Evolutionary conservation across 1,140 invertebrate species (phyloP).

Genomic region (Polyergus mexicanus): DNA sequence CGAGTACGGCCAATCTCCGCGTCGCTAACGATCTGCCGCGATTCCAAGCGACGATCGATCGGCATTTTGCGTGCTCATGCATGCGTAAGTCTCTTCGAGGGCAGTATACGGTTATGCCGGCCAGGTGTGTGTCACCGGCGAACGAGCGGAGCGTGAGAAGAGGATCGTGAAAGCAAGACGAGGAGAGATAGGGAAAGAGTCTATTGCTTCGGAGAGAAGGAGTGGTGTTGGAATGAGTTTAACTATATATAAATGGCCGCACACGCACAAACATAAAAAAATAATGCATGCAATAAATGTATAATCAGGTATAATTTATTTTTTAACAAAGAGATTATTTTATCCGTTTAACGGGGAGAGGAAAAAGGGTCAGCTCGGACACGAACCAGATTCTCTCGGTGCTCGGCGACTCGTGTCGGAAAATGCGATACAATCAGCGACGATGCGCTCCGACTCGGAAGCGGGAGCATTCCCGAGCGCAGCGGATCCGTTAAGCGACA

Average conservation of each 20-base stretch:
- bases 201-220: background rate
- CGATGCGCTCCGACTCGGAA: conserved; percentile 58
- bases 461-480: conserved; percentile 57
- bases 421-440: conserved; percentile 76
- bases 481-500: conserved; percentile 73
- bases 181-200: background rate
- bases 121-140: conserved; percentile 79
- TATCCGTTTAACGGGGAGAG: conserved; percentile 16
- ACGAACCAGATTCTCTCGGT: conserved; percentile 40
- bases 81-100: conserved; percentile 74
- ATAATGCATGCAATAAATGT: background rate
- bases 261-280: background rate
- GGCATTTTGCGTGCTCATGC: conserved; percentile 74
- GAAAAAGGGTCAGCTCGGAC: conserved; percentile 7
- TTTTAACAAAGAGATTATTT: conserved; percentile 24
- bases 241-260: background rate
- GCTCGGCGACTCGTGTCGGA: conserved; percentile 67
- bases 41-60: conserved; percentile 72
- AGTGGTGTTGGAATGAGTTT: background rate
- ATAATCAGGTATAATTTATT: conserved; percentile 6
- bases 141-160: conserved; percentile 49
- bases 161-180: background rate
- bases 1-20: conserved; percentile 30
- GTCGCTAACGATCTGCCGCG: conserved; percentile 64
- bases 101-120: conserved; percentile 81